A percentile compares a stretch with the other conserved stretches of the same genome.
Evolutionary conservation across 2,113 vertebrate species (phyloP).

Genomic region (Ameiurus melas): DNA sequence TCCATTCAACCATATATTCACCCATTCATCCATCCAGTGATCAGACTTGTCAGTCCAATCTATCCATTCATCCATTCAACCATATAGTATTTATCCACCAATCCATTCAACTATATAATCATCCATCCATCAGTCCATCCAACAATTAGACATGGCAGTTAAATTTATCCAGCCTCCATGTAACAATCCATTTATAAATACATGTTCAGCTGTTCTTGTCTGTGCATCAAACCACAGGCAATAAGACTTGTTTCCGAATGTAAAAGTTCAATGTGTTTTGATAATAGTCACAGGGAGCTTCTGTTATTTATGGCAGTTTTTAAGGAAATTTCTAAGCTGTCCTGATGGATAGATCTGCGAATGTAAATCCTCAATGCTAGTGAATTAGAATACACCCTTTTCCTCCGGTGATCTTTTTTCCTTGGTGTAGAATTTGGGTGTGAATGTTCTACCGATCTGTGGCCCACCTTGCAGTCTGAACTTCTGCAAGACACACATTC

Average conservation of each 20-base stretch:
- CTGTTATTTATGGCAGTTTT: background rate
- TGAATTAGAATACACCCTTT: background rate
- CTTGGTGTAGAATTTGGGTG: conserved; percentile 17
- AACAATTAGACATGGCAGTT: background rate
- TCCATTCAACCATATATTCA: background rate
- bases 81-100: background rate
- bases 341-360: background rate
- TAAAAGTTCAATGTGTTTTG: background rate
- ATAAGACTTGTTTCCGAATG: background rate
- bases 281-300: background rate
- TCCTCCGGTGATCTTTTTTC: background rate
- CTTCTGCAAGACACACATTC: conserved; percentile 24
- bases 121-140: background rate
- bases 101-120: background rate
- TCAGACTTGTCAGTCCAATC: background rate
- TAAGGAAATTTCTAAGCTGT: background rate
- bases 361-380: background rate
- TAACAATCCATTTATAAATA: background rate
- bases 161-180: background rate
- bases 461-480: conserved; percentile 53
- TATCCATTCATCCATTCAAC: background rate
- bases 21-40: background rate
- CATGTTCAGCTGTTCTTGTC: too few species aligned
- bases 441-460: conserved; percentile 56
- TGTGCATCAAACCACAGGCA: too few species aligned